Evolutionary conservation across 2,797 vertebrate species (phyloP), one percentile per base, ranked within the genome.

Genomic region (Sebastes vulpes): DNA sequence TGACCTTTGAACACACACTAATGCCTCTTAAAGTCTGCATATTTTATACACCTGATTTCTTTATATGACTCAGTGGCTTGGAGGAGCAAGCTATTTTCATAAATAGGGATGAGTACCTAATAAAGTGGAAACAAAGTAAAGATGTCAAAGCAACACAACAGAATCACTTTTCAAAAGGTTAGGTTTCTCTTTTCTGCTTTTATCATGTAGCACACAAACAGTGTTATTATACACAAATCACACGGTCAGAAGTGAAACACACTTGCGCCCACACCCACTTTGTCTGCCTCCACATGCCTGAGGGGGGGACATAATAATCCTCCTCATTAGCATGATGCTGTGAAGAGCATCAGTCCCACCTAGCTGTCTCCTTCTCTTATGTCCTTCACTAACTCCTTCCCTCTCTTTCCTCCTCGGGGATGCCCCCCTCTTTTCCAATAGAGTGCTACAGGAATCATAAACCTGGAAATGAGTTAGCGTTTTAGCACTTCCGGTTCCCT

Each of bases 301-400:
- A 84, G 84, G 89, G 80, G 59, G 77, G 87, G 66, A 38, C 71
- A 88, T 88, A 73, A 92, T 94, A 87, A 93, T 91, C 85, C 77
- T 81, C 50, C 81, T 92, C 79, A 92, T 93, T 92, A 93, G 81
- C 85, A 94, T 91, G 90, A 83, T 48, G 84, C 86, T 90, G 83
- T 85, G 83, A 90, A 86, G 81, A 89, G 84, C 83, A 72, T 82
- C 85, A 85, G 48, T 75, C 77, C 75, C 83, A 92, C 90, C 87
- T 90, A 74, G 66, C 82, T 53, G 59, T 77, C 85, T 65, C 80
- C 82, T 68, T 63, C 68, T 54, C 65, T 65, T 26, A 46, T 68
- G 71, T 81, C 81, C 84, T 89, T 85, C 76, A 87, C 23, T 32
- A 70, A 63, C 66, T 78, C 75, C 60, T 35, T 66, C 75, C 66